Evolutionary conservation across 2,888 invertebrate species (phyloP).

Genomic region (Drosophila colorata): DNA sequence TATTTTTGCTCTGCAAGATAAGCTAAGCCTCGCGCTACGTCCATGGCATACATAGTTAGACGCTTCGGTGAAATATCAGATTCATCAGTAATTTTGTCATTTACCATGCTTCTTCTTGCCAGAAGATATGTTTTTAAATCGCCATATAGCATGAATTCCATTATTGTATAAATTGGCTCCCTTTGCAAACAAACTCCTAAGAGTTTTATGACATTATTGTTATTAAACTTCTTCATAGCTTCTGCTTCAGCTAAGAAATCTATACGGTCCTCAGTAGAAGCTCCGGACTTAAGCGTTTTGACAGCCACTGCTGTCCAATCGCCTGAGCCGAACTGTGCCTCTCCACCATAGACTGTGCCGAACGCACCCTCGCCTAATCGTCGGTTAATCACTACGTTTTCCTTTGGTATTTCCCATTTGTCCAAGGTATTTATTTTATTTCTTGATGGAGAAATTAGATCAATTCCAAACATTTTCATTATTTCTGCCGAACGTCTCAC

Average conservation of each 20-base stretch:
- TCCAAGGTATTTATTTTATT: slow-evolving; percentile 88
- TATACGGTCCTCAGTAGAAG: slow-evolving; percentile 93
- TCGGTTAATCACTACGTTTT: slow-evolving; percentile 93
- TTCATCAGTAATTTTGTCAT: slow-evolving; percentile 88
- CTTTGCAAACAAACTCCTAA: slow-evolving; percentile 94
- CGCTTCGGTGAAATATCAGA: slow-evolving; percentile 91
- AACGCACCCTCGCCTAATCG: slow-evolving; percentile 96
- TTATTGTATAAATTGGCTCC: slow-evolving; percentile 95
- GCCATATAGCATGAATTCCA: slow-evolving; percentile 97
- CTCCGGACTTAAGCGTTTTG: slow-evolving; percentile 94
- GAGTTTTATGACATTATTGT: slow-evolving; percentile 94
- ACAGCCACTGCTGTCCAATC: slow-evolving; percentile 95
- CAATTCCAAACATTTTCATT: slow-evolving; percentile 90
- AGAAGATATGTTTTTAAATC: slow-evolving; percentile 95
- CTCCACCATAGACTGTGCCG: slow-evolving; percentile 95
- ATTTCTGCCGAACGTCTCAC: slow-evolving; percentile 89
- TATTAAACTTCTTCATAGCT: slow-evolving; percentile 96
- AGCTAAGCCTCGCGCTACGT: slow-evolving; percentile 93
- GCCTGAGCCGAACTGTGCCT: slow-evolving; percentile 89
- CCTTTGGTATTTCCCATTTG: slow-evolving; percentile 95
- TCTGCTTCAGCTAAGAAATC: slow-evolving; percentile 97
- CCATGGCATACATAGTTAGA: slow-evolving; percentile 94
- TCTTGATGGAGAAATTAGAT: slow-evolving; percentile 86
- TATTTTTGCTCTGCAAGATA: slow-evolving; percentile 94
- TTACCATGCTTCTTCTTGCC: slow-evolving; percentile 93